Evolutionary conservation across 2,113 vertebrate species (phyloP).

Genomic region (Conger conger): DNA sequence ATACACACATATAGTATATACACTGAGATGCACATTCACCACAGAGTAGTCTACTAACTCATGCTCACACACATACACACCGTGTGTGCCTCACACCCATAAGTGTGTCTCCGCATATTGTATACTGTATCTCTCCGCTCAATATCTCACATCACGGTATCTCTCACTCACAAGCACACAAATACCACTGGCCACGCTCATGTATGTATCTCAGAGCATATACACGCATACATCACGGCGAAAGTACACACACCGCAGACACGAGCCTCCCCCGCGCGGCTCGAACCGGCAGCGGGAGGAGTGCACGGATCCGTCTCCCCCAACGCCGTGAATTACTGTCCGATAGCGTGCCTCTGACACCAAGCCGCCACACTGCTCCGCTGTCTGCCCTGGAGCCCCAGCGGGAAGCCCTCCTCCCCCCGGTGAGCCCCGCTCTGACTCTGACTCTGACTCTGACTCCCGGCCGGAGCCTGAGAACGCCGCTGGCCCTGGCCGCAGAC

Average conservation of each 20-base stretch:
- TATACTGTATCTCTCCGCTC: not conserved
- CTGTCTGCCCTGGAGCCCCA: slow-evolving; percentile 36
- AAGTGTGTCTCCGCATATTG: not conserved
- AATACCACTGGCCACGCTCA: not conserved
- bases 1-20: not conserved
- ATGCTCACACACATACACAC: not conserved
- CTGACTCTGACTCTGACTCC: not conserved
- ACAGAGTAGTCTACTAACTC: too few species aligned
- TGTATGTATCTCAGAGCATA: not conserved
- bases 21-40: not conserved
- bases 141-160: not conserved
- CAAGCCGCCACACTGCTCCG: slow-evolving; percentile 36
- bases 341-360: slow-evolving; percentile 43
- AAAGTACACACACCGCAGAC: slow-evolving; percentile 10
- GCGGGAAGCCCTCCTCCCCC: slow-evolving; percentile 18
- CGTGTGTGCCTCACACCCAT: too few species aligned
- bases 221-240: not conserved
- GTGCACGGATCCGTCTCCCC: slow-evolving; percentile 34
- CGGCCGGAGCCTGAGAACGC: not conserved
- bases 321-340: slow-evolving; percentile 35
- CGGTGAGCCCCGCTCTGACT: not conserved
- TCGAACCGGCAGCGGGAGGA: slow-evolving; percentile 20
- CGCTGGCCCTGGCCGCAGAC: not conserved
- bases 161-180: not conserved
- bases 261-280: slow-evolving; percentile 24